Base-by-base conservation (phyloP, 2,113 vertebrate genomes). In the Sapayoa aenigma region DNA sequence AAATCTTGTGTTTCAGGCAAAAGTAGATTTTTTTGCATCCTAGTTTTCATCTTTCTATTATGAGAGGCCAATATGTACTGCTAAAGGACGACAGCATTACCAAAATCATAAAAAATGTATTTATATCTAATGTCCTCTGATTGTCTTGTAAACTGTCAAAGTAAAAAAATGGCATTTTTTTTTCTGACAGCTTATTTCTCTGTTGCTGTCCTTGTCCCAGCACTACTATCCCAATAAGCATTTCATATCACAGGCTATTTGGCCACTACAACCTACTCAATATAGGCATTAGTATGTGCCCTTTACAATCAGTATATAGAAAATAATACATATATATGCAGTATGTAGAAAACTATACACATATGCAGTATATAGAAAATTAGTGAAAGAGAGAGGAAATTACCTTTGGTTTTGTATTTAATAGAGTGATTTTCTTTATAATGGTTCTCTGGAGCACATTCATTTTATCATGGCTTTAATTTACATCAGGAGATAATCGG, bases 391-490 rank as follows among this genome's bases (percentile, higher is more conserved):
- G 7, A n/a, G 73, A 84, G 25, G 24, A 74, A 90, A 90, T 80
- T 74, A 92, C 22, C 2, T 81, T 96, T 87, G n/a, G 30, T 24
- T 93, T 96, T 88, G 42, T 33, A 23, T 44, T 84, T 90, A 96
- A 95, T 68, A 46, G 72, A 92, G 89, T 87, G 76, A 84, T 93
- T 85, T 74, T 93, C 69, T 84, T 94, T 74, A 33, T 86, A 93
- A 91, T 42, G 12, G 12, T 83, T 93, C 95, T 89, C 90, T 84
- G 41, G 69, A 80, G 75, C 27, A 67, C 25, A 53, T 82, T 62
- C 42, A 78, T 95, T 94, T 95, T 95, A 94, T 69, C 73, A 59
- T 25, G 59, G 58, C 76, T 97, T 96, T 95, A 94, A 96, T 96
- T 97, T 97, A 96, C 44, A 8, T 84, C 82, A 91, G 72, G 47